Percentiles rank a stretch among this genome's conserved stretches.
phyloP scores from a whole-genome alignment of 92 coral and sea anemone genomes.

The Siderastrea radians region DNA sequence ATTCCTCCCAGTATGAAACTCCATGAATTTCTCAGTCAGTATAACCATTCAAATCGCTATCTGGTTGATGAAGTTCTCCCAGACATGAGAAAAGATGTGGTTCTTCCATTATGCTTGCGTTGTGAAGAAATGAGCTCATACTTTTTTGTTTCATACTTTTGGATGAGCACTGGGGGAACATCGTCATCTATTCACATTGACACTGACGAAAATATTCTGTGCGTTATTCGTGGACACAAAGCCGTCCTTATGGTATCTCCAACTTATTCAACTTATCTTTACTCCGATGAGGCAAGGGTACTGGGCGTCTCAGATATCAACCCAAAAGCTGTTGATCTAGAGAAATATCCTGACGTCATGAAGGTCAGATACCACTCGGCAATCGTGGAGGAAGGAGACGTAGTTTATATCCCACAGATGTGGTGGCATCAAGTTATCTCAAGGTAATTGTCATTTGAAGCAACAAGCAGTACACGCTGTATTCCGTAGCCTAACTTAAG shows the following conservation, averaged over 20 bases:
- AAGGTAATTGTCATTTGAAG: constrained; percentile 52
- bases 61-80: constrained; percentile 94
- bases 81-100: constrained; percentile 90
- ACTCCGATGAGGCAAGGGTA: constrained; percentile 78
- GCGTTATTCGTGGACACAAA: constrained; percentile 94
- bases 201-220: constrained; percentile 93
- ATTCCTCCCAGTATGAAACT: constrained; percentile 80
- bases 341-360: constrained; percentile 89
- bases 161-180: constrained; percentile 97
- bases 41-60: constrained; percentile 83
- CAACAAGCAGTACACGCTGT: too few species aligned
- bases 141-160: constrained; percentile 96
- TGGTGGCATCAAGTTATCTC: constrained; percentile 99
- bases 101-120: constrained; percentile 91
- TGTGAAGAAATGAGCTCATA: constrained; percentile 96
- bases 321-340: constrained; percentile 90
- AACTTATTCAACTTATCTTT: constrained; percentile 83
- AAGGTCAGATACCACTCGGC: constrained; percentile 87
- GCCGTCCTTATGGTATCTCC: constrained; percentile 89
- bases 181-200: constrained; percentile 94
- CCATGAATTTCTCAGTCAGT: constrained; percentile 73
- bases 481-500: too few species aligned
- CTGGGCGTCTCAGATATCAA: constrained; percentile 94
- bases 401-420: constrained; percentile 96
- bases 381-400: constrained; percentile 91